Conservation (phyloP, 2,888 invertebrate species). For the Polyommatus icarus region DNA sequence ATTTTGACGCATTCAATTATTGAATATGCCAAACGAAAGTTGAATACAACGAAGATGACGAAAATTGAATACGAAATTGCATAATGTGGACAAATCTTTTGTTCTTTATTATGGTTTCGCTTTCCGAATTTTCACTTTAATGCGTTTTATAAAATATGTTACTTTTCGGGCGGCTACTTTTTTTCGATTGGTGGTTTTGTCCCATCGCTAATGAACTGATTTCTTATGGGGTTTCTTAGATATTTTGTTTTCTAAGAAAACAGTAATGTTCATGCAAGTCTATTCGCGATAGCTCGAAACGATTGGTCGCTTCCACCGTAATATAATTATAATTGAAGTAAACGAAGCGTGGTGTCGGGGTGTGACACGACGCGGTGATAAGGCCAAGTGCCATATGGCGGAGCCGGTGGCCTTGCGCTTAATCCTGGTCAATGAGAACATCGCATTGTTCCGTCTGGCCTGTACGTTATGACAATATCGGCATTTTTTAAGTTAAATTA, state of each 20-base stretch:
- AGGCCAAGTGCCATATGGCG: constrained; percentile 45
- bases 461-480: constrained; percentile 9
- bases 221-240: not conserved
- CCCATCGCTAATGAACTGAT: not conserved
- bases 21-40: too few species aligned
- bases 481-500: not conserved
- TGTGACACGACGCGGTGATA: constrained; percentile 32
- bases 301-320: not conserved
- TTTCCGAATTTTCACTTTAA: not conserved
- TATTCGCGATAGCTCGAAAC: not conserved
- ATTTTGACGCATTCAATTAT: too few species aligned
- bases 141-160: not conserved
- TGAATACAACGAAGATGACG: too few species aligned
- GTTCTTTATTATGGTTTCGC: too few species aligned
- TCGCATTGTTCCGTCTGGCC: constrained; percentile 38
- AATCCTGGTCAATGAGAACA: constrained; percentile 37
- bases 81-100: too few species aligned
- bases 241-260: not conserved
- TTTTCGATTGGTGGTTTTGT: not conserved
- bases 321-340: constrained; percentile 13
- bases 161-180: not conserved
- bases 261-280: not conserved
- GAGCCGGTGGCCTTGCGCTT: constrained; percentile 40
- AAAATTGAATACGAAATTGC: too few species aligned
- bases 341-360: not conserved